phyloP scores from a whole-genome alignment of 1,140 invertebrate species.

The Stenopsyche tienmushanensis region DNA sequence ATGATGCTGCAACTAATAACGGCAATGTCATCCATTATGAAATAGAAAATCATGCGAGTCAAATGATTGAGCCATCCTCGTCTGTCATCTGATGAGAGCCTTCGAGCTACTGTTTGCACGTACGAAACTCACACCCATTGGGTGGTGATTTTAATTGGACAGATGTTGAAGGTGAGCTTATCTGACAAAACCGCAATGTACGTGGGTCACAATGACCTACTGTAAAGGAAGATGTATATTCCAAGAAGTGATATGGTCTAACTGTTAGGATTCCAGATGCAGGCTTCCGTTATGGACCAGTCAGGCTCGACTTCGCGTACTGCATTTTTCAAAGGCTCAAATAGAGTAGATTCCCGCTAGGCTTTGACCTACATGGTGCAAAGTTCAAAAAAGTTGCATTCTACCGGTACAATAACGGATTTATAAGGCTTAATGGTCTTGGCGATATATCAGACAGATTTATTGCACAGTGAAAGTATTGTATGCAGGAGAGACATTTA shows the following conservation, averaged over 20 bases:
- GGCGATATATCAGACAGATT: no score
- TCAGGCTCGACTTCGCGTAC: neutral
- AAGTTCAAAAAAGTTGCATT: conserved; percentile 1
- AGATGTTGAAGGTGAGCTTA: no score
- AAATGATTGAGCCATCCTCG: no score
- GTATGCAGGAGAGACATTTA: no score
- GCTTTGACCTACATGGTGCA: neutral
- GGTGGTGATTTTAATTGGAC: no score
- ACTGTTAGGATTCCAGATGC: neutral
- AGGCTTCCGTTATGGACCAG: conserved; percentile 1
- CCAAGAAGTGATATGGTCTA: neutral
- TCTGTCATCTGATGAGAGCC: no score
- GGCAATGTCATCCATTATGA: neutral
- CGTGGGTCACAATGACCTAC: no score
- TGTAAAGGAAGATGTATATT: neutral
- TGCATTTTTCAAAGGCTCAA: neutral
- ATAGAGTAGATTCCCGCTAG: neutral
- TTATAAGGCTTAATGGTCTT: neutral
- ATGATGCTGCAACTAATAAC: neutral
- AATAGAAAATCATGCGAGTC: no score
- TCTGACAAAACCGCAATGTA: no score
- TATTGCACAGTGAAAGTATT: neutral
- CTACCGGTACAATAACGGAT: neutral
- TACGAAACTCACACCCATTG: no score
- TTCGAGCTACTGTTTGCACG: no score